phyloP scores from a whole-genome alignment of 1,140 invertebrate species.

The Vanessa atalanta region DNA sequence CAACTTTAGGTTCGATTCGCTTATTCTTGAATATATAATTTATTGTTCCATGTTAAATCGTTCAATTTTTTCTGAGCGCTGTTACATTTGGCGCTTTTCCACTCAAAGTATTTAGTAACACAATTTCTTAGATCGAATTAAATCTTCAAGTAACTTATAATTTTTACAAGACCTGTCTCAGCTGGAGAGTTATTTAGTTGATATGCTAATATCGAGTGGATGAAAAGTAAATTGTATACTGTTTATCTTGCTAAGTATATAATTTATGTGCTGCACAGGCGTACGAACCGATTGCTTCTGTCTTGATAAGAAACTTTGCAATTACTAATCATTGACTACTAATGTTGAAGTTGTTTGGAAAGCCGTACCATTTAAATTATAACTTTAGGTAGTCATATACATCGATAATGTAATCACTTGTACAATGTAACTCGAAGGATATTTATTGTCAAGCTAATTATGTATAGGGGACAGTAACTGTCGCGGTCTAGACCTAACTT shows the following conservation, averaged over 20 bases:
- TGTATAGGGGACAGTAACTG: too few species aligned
- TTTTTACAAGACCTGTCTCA: not conserved
- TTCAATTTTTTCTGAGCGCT: too few species aligned
- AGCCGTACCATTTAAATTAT: constrained; percentile 18
- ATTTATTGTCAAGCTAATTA: too few species aligned
- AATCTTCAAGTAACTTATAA: constrained; percentile 1
- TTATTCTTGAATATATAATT: too few species aligned
- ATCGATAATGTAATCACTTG: not conserved
- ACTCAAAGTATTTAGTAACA: too few species aligned
- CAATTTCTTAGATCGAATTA: not conserved
- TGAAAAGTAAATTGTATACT: constrained; percentile 15
- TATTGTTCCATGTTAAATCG: too few species aligned
- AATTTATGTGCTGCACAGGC: constrained; percentile 7
- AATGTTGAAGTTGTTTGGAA: constrained; percentile 24
- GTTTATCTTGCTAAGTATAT: constrained; percentile 14
- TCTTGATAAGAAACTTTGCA: constrained; percentile 26
- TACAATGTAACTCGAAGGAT: not conserved
- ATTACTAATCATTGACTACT: constrained; percentile 30
- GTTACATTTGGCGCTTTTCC: too few species aligned
- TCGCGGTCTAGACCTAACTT: too few species aligned
- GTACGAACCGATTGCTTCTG: constrained; percentile 18
- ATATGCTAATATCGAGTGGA: constrained; percentile 8
- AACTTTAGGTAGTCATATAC: not conserved
- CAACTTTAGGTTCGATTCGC: too few species aligned
- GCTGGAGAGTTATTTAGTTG: constrained; percentile 6